Percentiles rank a stretch among this genome's conserved stretches.
phyloP scores from a whole-genome alignment of 2,113 vertebrate genomes.

The Elephantulus edwardii region DNA sequence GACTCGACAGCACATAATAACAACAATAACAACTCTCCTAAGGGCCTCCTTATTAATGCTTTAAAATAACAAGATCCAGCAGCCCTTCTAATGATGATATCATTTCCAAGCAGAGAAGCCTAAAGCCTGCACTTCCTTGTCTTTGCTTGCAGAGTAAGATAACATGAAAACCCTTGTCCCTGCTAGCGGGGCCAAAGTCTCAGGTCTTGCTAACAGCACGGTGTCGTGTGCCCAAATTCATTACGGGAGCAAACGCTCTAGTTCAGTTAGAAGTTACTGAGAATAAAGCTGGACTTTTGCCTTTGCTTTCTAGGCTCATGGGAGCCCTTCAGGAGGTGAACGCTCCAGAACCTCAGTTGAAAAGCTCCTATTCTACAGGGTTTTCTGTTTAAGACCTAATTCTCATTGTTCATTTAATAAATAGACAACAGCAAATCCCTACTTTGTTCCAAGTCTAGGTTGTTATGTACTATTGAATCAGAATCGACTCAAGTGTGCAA shows the following conservation, averaged over 20 bases:
- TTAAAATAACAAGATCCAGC: too few relatives aligned
- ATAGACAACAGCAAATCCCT: neutral
- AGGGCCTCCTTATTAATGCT: neutral
- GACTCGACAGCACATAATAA: too few relatives aligned
- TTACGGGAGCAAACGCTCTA: neutral
- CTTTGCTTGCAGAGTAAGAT: accelerated
- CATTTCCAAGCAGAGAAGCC: neutral
- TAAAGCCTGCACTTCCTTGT: neutral
- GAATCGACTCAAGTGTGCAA: too few relatives aligned
- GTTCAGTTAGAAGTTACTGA: neutral
- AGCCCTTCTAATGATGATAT: too few relatives aligned
- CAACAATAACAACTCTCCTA: neutral
- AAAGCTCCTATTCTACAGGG: neutral
- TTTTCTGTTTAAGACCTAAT: neutral
- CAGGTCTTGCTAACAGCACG: neutral
- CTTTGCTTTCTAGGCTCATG: neutral
- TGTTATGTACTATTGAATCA: too few relatives aligned
- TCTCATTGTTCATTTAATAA: accelerated
- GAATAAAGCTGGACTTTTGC: neutral
- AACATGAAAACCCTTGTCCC: neutral
- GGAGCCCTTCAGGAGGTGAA: too few relatives aligned
- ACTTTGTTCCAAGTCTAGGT: neutral
- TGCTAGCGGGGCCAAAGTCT: neutral
- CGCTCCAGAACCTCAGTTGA: neutral
- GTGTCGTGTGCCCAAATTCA: neutral